Percentiles rank a stretch among this genome's conserved stretches.
Evolutionary conservation across 2,113 vertebrate species (phyloP).

Genomic region (Camarhynchus parvulus): DNA sequence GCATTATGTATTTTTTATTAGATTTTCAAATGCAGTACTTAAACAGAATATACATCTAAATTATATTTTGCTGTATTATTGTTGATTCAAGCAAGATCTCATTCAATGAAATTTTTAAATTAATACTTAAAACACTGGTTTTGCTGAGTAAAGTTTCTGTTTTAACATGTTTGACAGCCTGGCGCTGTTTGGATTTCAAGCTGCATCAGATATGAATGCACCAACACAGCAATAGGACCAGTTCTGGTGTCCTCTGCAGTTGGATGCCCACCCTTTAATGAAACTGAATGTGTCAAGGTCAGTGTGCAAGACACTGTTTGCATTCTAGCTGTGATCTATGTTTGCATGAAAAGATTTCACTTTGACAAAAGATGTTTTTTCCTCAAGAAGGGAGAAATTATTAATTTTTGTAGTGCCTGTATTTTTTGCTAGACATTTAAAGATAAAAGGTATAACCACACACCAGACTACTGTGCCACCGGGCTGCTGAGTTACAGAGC

Average conservation of each 20-base stretch:
- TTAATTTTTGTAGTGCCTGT: neutral
- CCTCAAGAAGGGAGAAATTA: neutral
- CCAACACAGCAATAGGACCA: constrained; percentile 82
- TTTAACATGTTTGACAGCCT: constrained; percentile 66
- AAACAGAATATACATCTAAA: neutral
- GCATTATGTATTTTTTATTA: neutral
- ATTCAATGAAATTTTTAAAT: neutral
- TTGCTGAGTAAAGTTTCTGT: neutral
- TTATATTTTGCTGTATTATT: neutral
- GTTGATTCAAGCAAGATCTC: neutral
- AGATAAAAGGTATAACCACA: neutral
- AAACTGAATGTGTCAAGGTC: constrained; percentile 95
- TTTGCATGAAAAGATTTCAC: neutral
- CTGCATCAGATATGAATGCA: constrained; percentile 89
- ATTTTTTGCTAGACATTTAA: neutral
- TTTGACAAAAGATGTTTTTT: neutral
- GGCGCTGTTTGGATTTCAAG: constrained; percentile 88
- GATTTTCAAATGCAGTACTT: neutral
- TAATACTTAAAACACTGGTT: neutral
- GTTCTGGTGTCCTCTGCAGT: constrained; percentile 89
- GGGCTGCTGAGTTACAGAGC: neutral
- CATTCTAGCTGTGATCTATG: neutral
- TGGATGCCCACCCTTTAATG: constrained; percentile 95
- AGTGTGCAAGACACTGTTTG: constrained; percentile 33
- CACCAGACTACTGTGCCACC: neutral